phyloP scores from a whole-genome alignment of 1,140 invertebrate genomes.

The Drusus annulatus region DNA sequence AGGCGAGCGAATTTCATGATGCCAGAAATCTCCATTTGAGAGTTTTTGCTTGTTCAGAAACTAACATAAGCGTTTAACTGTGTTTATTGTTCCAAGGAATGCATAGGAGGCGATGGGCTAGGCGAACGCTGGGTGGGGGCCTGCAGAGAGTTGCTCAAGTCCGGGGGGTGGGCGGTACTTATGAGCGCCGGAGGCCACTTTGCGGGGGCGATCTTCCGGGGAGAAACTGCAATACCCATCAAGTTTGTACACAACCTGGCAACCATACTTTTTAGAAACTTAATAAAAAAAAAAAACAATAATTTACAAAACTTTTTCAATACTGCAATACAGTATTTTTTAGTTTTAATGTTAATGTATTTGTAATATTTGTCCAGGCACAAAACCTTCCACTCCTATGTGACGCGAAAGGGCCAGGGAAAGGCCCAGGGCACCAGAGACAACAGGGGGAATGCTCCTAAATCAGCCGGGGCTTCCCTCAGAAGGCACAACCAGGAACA shows the following conservation, averaged over 20 bases:
- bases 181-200: conserved; percentile 92
- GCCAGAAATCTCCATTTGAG: no score
- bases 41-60: no score
- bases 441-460: conserved; percentile 76
- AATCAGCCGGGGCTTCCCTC: conserved; percentile 87
- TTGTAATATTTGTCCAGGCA: conserved; percentile 66
- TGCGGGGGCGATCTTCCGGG: conserved; percentile 86
- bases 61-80: conserved; percentile 21
- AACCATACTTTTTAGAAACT: no score
- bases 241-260: conserved; percentile 26
- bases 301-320: no score
- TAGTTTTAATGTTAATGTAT: no score
- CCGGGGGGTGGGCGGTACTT: conserved; percentile 78
- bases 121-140: conserved; percentile 65
- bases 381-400: conserved; percentile 92
- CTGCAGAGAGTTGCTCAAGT: conserved; percentile 61
- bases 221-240: conserved; percentile 65
- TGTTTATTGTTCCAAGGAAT: conserved; percentile 66
- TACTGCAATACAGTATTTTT: no score
- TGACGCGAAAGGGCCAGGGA: conserved; percentile 87
- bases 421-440: conserved; percentile 83
- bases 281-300: no score
- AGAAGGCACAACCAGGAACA: conserved; percentile 85
- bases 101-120: conserved; percentile 67
- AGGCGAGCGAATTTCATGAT: no score